These are phyloP conservation scores for Pipistrellus kuhlii DNA, from an alignment of 2,797 vertebrate genomes.

Conservation along the genomic window DNA sequence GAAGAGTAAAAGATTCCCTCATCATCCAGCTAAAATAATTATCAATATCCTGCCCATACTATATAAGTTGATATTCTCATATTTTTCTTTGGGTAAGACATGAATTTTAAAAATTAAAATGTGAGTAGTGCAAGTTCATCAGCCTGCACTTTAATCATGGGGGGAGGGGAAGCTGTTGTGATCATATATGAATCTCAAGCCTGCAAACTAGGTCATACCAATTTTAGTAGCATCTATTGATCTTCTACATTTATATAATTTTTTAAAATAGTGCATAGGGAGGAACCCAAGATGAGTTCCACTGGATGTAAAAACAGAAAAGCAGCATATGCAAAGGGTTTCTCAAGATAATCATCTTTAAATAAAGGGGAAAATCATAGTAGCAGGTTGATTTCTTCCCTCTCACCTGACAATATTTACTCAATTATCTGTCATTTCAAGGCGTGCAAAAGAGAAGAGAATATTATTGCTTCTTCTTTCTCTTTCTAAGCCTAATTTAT, in stretches of 20 bases:
- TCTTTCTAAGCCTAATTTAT: neutral
- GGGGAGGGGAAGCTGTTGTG: neutral
- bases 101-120: neutral
- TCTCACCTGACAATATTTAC: neutral
- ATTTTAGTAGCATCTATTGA: slow-evolving; percentile 5
- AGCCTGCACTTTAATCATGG: neutral
- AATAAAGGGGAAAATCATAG: neutral
- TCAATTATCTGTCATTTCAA: slow-evolving; percentile 17
- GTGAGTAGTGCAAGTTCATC: neutral
- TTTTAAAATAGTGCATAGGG: neutral
- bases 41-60: neutral
- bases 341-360: neutral
- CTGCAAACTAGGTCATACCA: neutral
- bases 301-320: neutral
- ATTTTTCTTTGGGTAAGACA: slow-evolving; percentile 1
- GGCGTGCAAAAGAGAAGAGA: neutral
- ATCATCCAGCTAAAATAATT: neutral
- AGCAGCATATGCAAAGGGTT: neutral
- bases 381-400: neutral
- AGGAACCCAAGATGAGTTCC: neutral
- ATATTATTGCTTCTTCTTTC: neutral
- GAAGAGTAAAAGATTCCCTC: neutral
- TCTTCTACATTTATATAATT: neutral
- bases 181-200: neutral
- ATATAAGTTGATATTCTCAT: neutral